phyloP scores from a whole-genome alignment of 2,888 invertebrate genomes.

The Lypha dubia region DNA sequence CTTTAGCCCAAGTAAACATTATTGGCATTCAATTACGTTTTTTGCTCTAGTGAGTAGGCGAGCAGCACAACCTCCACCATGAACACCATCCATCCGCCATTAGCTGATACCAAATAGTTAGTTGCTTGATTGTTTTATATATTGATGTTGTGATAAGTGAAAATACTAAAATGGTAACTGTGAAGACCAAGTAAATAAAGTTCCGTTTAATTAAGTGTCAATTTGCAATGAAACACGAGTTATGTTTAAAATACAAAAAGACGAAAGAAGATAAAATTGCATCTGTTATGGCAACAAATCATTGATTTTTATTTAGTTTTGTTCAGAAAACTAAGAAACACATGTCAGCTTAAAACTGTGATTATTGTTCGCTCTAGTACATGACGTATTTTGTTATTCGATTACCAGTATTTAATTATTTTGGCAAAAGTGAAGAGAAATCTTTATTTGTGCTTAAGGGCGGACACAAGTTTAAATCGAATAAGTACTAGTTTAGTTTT shows the following conservation, averaged over 20 bases:
- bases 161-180: slow-evolving; percentile 26
- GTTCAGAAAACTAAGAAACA: neutral
- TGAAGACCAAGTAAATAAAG: slow-evolving; percentile 43
- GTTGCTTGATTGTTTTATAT: slow-evolving; percentile 28
- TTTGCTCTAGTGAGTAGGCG: slow-evolving; percentile 24
- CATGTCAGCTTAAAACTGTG: slow-evolving; percentile 1
- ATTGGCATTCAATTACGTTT: slow-evolving; percentile 61
- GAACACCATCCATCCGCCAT: slow-evolving; percentile 5
- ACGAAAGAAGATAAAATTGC: neutral
- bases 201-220: slow-evolving; percentile 59
- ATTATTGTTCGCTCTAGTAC: slow-evolving; percentile 2
- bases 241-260: neutral
- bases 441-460: neutral
- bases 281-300: slow-evolving; percentile 26
- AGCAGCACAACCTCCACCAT: neutral
- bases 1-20: slow-evolving; percentile 19
- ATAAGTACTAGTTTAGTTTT: neutral
- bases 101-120: neutral
- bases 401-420: slow-evolving; percentile 6
- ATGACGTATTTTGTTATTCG: slow-evolving; percentile 19
- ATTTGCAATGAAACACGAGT: slow-evolving; percentile 41
- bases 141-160: slow-evolving; percentile 3
- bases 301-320: neutral
- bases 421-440: neutral
- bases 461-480: neutral